phyloP scores from a whole-genome alignment of 2,888 invertebrate genomes.

The Leptinotarsa juncta region DNA sequence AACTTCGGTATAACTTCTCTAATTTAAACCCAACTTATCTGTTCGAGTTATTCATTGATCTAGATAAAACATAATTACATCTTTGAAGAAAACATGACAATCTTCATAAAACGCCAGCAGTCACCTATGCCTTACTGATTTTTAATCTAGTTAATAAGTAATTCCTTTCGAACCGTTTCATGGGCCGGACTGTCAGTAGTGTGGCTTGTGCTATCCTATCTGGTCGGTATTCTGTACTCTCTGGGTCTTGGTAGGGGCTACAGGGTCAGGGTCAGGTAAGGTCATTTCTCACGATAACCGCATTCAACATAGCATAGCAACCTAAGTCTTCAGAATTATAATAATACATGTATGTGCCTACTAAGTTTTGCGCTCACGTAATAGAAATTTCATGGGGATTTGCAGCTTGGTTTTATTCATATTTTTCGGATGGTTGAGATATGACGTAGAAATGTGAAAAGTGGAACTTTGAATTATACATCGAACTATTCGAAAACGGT shows the following conservation, averaged over 20 bases:
- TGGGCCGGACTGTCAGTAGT: conserved; percentile 10
- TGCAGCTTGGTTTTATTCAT: conserved; percentile 18
- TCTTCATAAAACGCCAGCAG: not conserved
- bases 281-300: conserved; percentile 68
- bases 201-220: conserved; percentile 21
- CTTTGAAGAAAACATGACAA: too few species aligned
- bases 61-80: too few species aligned
- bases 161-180: conserved; percentile 6
- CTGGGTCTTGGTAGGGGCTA: conserved; percentile 53
- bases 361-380: conserved; percentile 21
- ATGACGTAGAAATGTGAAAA: not conserved
- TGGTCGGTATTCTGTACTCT: conserved; percentile 43
- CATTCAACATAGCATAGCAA: conserved; percentile 65
- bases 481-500: not conserved
- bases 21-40: too few species aligned
- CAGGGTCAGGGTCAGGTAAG: conserved; percentile 68
- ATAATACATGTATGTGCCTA: conserved; percentile 46
- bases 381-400: conserved; percentile 25
- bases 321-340: conserved; percentile 63
- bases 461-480: not conserved
- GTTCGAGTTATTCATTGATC: too few species aligned
- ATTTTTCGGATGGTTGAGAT: conserved; percentile 10
- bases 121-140: not conserved
- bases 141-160: conserved; percentile 4
- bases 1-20: too few species aligned